Evolutionary conservation across 2,113 vertebrate species (phyloP).

Genomic region (Albula goreensis): DNA sequence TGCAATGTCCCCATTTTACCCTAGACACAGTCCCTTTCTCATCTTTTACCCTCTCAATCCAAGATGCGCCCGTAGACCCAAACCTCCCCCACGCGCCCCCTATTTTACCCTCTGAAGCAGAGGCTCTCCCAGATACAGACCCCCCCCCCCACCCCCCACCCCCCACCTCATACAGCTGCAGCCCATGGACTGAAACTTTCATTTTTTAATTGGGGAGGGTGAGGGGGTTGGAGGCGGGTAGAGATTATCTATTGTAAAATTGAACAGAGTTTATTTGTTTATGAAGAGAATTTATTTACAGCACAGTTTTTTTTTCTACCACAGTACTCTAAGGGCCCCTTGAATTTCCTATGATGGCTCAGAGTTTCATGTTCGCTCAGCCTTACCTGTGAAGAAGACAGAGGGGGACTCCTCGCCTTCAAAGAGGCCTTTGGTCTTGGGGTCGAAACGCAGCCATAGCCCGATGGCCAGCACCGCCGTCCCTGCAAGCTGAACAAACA

Average conservation of each 20-base stretch:
- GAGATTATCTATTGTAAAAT: too few species aligned
- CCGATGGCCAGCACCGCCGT: slow-evolving; percentile 85
- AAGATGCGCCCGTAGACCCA: too few species aligned
- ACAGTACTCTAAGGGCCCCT: too few species aligned
- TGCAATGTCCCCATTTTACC: background rate
- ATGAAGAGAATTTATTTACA: background rate
- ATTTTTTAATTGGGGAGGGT: background rate
- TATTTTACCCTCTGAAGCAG: background rate
- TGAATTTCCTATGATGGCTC: slow-evolving; percentile 18
- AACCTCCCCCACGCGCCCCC: background rate
- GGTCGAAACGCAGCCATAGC: slow-evolving; percentile 92
- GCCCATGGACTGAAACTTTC: too few species aligned
- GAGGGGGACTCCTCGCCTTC: slow-evolving; percentile 64
- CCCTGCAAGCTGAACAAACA: slow-evolving; percentile 79
- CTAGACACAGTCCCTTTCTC: too few species aligned
- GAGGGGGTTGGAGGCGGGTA: too few species aligned
- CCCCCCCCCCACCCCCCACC: too few species aligned
- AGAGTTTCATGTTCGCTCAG: too few species aligned
- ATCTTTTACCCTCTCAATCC: too few species aligned
- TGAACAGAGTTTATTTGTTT: too few species aligned
- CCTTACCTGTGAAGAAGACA: slow-evolving; percentile 86
- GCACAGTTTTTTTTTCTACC: slow-evolving; percentile 22
- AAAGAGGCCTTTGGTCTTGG: slow-evolving; percentile 81
- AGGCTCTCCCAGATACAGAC: background rate
- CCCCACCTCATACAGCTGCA: too few species aligned